Conservation (phyloP, 2,113 vertebrate species). For the Nesospiza acunhae region DNA sequence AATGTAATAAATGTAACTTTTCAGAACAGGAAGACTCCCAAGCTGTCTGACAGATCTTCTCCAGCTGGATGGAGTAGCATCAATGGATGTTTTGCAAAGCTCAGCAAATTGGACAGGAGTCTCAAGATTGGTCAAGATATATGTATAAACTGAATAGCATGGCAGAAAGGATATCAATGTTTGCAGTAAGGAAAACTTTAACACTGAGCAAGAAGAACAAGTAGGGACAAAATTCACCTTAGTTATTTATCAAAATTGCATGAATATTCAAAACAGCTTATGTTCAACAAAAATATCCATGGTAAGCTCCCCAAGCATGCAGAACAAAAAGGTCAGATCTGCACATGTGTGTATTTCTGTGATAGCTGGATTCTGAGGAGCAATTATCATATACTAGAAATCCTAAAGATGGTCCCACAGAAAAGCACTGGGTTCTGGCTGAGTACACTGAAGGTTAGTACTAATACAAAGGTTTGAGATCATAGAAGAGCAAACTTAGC, state of each 20-base stretch:
- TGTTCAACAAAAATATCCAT: background rate
- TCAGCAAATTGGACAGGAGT: background rate
- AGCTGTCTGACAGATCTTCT: background rate
- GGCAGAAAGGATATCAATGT: background rate
- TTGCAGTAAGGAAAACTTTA: background rate
- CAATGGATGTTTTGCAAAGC: background rate
- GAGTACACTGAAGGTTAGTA: background rate
- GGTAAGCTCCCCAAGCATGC: background rate
- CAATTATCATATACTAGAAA: background rate
- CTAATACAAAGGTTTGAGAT: background rate
- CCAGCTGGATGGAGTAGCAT: background rate
- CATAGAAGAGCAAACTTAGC: background rate
- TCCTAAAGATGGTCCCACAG: background rate
- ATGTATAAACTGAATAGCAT: background rate
- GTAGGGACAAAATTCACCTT: background rate
- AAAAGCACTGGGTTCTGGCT: background rate
- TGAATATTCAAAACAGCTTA: background rate
- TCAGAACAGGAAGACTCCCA: background rate
- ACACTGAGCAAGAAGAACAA: background rate
- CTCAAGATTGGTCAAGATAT: background rate
- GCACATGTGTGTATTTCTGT: background rate
- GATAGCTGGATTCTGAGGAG: background rate
- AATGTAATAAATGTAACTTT: background rate
- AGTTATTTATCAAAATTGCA: background rate
- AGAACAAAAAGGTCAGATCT: background rate